Base-by-base conservation (phyloP, 1,140 invertebrate species). In the Achatina immaculata region DNA sequence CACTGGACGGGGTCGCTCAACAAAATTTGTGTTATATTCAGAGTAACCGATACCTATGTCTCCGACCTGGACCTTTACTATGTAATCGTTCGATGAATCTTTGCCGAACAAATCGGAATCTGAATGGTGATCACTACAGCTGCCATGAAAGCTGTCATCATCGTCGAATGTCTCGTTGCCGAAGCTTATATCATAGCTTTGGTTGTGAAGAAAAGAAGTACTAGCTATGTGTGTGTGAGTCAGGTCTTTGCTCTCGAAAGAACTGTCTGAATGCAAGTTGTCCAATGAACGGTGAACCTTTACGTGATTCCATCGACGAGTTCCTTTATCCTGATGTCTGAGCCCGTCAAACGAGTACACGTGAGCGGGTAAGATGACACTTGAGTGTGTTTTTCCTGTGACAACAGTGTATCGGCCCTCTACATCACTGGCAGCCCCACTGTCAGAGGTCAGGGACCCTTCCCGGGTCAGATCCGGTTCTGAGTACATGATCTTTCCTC, bases 401-500 rank as follows among this genome's bases (percentile, higher is more conserved):
- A 42, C 21, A 28, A 0, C 38, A 40, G 14, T 42, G 68, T 71
- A 40, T 28, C 38, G 1, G 68, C 21, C 40, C 7, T 42, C 68
- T 19, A 40, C 9, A 45, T 40, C 19, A 21, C 9, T 42, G 19
- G 9, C 9, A 2, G 36, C 3, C 3, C 21, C 68, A 40, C 11
- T 45, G 34, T 40, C 38, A 38, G 34, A 42, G 68, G 36, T n/a
- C 36, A 28, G 36, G 24, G 2, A 40, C 40, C 21, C 68, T 3
- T 51, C 72, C 2, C 45, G 72, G 62, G 55, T 62, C 4, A 71
- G 43, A 72, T 80, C 78, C n/a, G 78, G 45, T 7, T 80, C 78
- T 7, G 78, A 80, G 48, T 80, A 55, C 45, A 38, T 51, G 11
- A 80, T 28, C 36, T 42, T 78, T 11, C 43, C 38, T 14, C 58